Evolutionary conservation across 2,797 vertebrate species (phyloP).

Genomic region (Tachyglossus aculeatus): DNA sequence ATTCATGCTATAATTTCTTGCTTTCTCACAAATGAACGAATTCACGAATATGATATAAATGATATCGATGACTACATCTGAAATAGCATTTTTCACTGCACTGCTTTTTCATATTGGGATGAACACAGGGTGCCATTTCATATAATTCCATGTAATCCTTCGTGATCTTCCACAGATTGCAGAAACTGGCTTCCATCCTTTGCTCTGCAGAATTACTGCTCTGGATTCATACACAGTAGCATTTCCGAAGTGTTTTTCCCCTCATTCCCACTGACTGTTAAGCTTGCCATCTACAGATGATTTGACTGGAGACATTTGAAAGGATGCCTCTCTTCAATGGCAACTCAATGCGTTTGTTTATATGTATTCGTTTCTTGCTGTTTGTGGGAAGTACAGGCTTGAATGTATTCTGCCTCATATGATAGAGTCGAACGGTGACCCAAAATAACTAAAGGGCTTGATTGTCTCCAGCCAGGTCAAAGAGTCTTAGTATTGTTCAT

Average conservation of each 20-base stretch:
- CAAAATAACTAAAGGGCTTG: too few species aligned
- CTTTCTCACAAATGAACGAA: slow-evolving; percentile 16
- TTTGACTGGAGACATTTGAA: too few species aligned
- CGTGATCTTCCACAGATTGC: slow-evolving; percentile 57
- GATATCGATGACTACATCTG: slow-evolving; percentile 38
- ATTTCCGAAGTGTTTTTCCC: slow-evolving; percentile 13
- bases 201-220: slow-evolving; percentile 47
- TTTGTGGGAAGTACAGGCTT: too few species aligned
- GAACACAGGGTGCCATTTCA: slow-evolving; percentile 55
- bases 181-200: slow-evolving; percentile 51
- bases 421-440: too few species aligned
- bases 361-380: too few species aligned
- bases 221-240: slow-evolving; percentile 32
- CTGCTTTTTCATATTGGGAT: slow-evolving; percentile 19
- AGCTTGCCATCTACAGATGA: too few species aligned
- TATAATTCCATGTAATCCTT: slow-evolving; percentile 71
- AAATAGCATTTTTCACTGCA: slow-evolving; percentile 48
- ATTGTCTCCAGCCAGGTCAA: too few species aligned
- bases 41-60: slow-evolving; percentile 21
- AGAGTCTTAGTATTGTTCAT: too few species aligned
- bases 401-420: too few species aligned
- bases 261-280: neutral
- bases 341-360: too few species aligned
- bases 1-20: slow-evolving; percentile 2
- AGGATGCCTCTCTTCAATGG: too few species aligned